phyloP scores from a whole-genome alignment of 30 jellyfish, hydroid and myxozoan genomes.

The Cassiopea andromeda region DNA sequence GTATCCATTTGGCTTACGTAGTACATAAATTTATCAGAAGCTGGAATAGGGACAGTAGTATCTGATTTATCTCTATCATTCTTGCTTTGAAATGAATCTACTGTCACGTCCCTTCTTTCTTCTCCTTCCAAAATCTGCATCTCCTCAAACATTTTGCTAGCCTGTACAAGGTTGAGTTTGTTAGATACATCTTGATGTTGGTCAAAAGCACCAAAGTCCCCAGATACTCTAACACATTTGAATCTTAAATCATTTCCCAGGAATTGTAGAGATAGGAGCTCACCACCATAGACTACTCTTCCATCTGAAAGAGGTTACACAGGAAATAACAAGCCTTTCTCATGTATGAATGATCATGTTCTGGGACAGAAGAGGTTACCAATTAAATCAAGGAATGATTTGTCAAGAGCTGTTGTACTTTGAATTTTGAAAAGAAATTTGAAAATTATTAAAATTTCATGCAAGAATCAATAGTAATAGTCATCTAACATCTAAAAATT shows the following conservation, averaged over 20 bases:
- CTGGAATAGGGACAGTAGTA: not conserved
- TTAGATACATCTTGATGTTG: not conserved
- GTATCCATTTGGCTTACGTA: slow-evolving; percentile 27
- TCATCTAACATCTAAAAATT: too few relatives aligned
- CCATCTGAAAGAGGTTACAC: slow-evolving; percentile 20
- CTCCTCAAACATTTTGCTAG: not conserved
- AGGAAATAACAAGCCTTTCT: not conserved
- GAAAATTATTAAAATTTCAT: too few relatives aligned
- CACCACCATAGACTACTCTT: slow-evolving; percentile 14
- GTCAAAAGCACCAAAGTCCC: slow-evolving; percentile 43
- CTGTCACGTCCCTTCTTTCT: not conserved
- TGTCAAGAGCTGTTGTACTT: too few relatives aligned
- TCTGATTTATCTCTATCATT: not conserved
- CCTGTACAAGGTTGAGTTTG: not conserved
- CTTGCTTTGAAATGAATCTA: not conserved
- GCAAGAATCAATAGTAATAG: too few relatives aligned
- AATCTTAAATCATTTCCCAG: slow-evolving; percentile 13
- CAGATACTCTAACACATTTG: not conserved
- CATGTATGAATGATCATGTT: not conserved
- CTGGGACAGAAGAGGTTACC: not conserved
- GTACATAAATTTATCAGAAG: slow-evolving; percentile 13
- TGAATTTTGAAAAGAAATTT: too few relatives aligned
- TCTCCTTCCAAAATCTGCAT: slow-evolving; percentile 3
- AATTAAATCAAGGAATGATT: too few relatives aligned
- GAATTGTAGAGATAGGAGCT: not conserved